Base-by-base conservation (phyloP, 2,797 vertebrate species). In the Myripristis jacobus region DNA sequence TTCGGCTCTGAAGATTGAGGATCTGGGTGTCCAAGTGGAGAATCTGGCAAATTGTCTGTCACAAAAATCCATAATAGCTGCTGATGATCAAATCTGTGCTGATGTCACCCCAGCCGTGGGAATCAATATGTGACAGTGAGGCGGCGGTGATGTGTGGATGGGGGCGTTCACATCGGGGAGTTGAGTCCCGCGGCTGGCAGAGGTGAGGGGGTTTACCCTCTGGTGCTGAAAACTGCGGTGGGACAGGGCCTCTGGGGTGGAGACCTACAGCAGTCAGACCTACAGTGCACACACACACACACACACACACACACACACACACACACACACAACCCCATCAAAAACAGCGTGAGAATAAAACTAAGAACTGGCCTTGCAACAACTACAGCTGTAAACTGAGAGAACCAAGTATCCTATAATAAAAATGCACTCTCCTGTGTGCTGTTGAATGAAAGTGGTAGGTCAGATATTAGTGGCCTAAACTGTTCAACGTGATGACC, bases 191-290 rank as follows among this genome's bases (percentile, higher is more conserved):
- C 6, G 4, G 57, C 54, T 64, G 67, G 54, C 38, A 36, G 80
- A 59, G 29, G 52, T 41, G 36, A 24, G 34, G 66, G 22, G 52
- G 68, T 59, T 67, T 36, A 66, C 16, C 63, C 25, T 74, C 63
- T 44, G 29, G 48, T 60, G 25, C 51, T 24, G 71, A n/a, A 66
- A 36, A 58, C 54, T 66, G 66, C 25, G 38, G 62, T 21, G 34
- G 31, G n/a, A 9, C 21, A 12, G 53, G 58, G 61, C 19, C n/a
- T 22, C 59, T 9, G 59, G 69, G 34, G 56, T 61, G 6, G 51
- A 22, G n/a, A n/a, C n/a, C n/a, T n/a, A n/a, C n/a, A 63, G 59
- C 3, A 2, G 60, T 53, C 50, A 68, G 38, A 64, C 81, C 84
- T 87, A 74, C 62, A 1, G n/a, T n/a, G n/a, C n/a, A n/a, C n/a